These are phyloP conservation scores for Anniella stebbinsi DNA, from an alignment of 2,797 vertebrate genomes.

Conservation along the genomic window DNA sequence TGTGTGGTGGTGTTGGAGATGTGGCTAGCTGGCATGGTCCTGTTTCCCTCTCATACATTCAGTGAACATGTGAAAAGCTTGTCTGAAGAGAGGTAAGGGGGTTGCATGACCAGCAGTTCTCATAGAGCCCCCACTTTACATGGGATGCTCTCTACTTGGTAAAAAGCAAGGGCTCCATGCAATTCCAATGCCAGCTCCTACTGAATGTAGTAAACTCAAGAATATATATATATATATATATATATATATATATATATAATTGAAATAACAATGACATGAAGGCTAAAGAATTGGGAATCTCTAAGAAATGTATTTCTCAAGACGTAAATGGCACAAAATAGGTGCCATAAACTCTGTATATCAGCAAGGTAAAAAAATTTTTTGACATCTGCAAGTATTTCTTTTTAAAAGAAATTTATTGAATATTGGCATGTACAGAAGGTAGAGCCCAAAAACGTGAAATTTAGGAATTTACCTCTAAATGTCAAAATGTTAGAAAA, in stretches of 20 bases:
- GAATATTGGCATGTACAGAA: rapidly evolving
- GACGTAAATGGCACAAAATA: neutral
- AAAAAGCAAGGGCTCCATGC: neutral
- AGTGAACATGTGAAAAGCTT: neutral
- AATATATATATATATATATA: no score
- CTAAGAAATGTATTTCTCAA: neutral
- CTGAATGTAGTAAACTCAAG: neutral
- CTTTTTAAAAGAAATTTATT: neutral
- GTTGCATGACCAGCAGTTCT: neutral
- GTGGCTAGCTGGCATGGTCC: neutral
- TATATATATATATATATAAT: no score
- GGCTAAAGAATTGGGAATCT: neutral
- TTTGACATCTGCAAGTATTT: neutral
- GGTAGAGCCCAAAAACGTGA: neutral
- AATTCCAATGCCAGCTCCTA: neutral
- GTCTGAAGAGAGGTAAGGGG: neutral
- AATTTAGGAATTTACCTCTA: constrained; percentile 24
- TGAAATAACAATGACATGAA: neutral
- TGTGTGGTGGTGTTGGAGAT: neutral
- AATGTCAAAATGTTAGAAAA: neutral
- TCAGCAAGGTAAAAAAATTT: neutral
- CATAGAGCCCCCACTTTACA: neutral
- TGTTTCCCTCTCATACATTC: neutral
- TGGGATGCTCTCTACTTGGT: neutral
- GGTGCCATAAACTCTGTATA: neutral